Evolutionary conservation across 1,140 invertebrate species (phyloP).

Genomic region (Plodia interpunctella): DNA sequence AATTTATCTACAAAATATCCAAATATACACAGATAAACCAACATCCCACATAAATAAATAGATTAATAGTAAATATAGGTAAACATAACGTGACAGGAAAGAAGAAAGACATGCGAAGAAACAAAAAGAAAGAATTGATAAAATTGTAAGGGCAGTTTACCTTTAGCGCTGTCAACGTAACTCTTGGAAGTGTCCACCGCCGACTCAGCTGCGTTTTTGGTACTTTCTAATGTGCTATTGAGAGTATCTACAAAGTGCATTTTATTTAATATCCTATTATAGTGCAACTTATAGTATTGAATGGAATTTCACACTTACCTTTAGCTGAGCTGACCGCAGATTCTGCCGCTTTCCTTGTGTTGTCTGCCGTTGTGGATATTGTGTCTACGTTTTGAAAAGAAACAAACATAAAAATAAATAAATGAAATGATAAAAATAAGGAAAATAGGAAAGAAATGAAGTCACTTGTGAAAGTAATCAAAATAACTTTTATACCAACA

Average conservation of each 20-base stretch:
- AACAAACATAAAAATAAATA: conserved; percentile 18
- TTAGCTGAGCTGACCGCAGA: conserved; percentile 37
- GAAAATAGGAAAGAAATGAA: conserved; percentile 15
- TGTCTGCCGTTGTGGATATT: conserved; percentile 57
- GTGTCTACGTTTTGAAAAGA: conserved; percentile 54
- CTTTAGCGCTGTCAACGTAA: conserved; percentile 48
- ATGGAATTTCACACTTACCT: conserved; percentile 25
- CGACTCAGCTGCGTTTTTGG: conserved; percentile 39
- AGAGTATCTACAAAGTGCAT: conserved; percentile 15
- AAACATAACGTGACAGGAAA: conserved; percentile 1
- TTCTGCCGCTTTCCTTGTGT: conserved; percentile 62
- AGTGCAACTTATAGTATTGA: not conserved
- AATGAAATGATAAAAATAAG: conserved; percentile 19
- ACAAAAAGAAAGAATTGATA: not conserved
- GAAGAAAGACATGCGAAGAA: conserved; percentile 10
- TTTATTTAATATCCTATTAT: not conserved
- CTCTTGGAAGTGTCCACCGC: conserved; percentile 39
- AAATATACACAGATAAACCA: conserved; percentile 16
- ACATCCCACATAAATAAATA: conserved; percentile 10
- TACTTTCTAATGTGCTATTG: conserved; percentile 37
- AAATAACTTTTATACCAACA: too few relatives aligned
- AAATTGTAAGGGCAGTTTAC: conserved; percentile 22
- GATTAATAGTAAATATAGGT: conserved; percentile 18
- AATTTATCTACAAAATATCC: conserved; percentile 24
- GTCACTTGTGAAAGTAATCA: not conserved